Evolutionary conservation across 2,888 invertebrate species (phyloP).

Genomic region (Phymatocera aterrima): DNA sequence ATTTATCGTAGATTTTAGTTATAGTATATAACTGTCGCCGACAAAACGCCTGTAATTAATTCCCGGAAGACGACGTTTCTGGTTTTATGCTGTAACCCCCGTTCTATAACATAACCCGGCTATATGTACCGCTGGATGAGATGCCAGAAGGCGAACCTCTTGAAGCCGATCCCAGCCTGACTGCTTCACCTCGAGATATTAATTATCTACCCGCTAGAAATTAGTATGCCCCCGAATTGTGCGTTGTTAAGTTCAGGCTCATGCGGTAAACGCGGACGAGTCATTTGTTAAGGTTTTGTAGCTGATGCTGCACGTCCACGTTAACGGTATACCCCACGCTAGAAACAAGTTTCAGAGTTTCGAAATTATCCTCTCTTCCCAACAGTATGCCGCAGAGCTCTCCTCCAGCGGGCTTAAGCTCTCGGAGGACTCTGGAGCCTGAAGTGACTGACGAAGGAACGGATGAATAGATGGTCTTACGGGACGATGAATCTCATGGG

Average conservation of each 20-base stretch:
- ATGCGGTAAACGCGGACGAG: conserved; percentile 3
- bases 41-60: conserved; percentile 38
- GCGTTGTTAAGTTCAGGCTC: neutral
- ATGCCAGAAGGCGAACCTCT: conserved; percentile 18
- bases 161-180: conserved; percentile 15
- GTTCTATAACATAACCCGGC: conserved; percentile 4
- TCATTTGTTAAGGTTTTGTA: conserved; percentile 37
- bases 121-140: neutral
- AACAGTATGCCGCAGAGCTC: neutral
- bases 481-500: conserved; percentile 13
- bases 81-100: conserved; percentile 37
- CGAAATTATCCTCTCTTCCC: conserved; percentile 11
- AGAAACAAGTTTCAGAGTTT: conserved; percentile 24
- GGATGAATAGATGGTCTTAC: neutral
- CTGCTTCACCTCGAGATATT: conserved; percentile 33
- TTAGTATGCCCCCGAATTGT: conserved; percentile 9
- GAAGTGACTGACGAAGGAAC: neutral
- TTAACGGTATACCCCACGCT: neutral
- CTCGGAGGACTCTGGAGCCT: neutral
- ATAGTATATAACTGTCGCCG: conserved; percentile 10
- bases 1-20: conserved; percentile 26
- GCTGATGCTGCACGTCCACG: neutral
- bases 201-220: conserved; percentile 34
- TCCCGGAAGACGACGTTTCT: conserved; percentile 27
- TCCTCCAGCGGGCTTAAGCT: conserved; percentile 5